Evolutionary conservation across 2,113 vertebrate species (phyloP).

Genomic region (Paratilapia polleni): DNA sequence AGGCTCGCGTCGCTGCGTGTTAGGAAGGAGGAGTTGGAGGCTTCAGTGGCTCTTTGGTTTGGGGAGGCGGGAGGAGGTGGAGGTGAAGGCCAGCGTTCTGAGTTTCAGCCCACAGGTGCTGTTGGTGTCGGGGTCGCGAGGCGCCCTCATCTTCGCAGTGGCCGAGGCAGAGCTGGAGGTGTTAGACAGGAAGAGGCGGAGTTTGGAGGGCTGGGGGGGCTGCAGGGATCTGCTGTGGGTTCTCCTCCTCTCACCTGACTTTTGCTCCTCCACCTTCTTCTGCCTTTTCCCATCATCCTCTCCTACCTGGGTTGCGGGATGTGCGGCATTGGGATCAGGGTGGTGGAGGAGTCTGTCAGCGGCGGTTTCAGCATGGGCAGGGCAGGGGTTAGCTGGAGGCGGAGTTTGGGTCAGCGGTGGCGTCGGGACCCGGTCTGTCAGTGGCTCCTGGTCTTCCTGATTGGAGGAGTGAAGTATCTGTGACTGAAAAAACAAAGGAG

Average conservation of each 20-base stretch:
- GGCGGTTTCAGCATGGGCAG: neutral
- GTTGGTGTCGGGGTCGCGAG: neutral
- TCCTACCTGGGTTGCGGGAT: neutral
- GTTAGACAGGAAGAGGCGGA: constrained; percentile 44
- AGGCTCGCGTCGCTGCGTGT: neutral
- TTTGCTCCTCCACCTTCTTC: neutral
- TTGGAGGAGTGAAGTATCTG: constrained; percentile 65
- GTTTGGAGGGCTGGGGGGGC: constrained; percentile 44
- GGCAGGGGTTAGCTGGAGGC: neutral
- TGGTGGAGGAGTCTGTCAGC: neutral
- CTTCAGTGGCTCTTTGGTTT: constrained; percentile 86
- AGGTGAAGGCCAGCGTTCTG: constrained; percentile 39
- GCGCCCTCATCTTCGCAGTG: neutral
- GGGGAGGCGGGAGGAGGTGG: constrained; percentile 83
- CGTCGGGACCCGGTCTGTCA: neutral
- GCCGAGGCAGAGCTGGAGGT: neutral
- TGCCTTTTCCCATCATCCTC: neutral
- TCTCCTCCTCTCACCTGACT: neutral
- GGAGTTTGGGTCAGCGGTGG: neutral
- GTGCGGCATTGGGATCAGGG: neutral
- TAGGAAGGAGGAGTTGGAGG: neutral
- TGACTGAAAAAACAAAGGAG: constrained; percentile 46
- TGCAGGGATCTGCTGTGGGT: constrained; percentile 15
- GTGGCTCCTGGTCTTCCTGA: constrained; percentile 44
- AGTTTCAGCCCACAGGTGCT: neutral